Evolutionary conservation across 2,797 vertebrate genomes (phyloP).

Genomic region (Hyperoplus lanceolatus): DNA sequence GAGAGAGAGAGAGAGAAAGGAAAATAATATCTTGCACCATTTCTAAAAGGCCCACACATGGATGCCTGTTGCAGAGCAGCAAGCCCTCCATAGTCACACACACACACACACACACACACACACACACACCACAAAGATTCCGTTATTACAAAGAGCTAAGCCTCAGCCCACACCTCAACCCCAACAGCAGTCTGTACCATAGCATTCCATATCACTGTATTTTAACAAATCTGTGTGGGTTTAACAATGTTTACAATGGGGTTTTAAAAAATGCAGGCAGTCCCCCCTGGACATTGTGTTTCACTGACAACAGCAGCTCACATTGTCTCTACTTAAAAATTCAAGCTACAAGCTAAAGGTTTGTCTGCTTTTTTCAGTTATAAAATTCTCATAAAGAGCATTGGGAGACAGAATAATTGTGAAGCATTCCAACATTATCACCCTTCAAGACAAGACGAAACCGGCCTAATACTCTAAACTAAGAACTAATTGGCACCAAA

Average conservation of each 20-base stretch:
- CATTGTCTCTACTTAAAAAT: conserved; percentile 55
- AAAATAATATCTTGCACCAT: conserved; percentile 31
- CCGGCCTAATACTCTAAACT: conserved; percentile 51
- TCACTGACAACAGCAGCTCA: conserved; percentile 62
- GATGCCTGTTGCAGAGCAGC: conserved; percentile 69
- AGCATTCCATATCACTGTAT: conserved; percentile 48
- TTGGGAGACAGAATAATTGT: conserved; percentile 54
- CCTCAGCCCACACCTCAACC: conserved; percentile 62
- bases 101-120: neutral
- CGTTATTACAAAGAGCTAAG: conserved; percentile 65
- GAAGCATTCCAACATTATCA: conserved; percentile 41
- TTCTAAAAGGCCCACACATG: conserved; percentile 28
- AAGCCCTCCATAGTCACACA: conserved; percentile 45
- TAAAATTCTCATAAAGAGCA: conserved; percentile 62
- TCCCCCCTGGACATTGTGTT: conserved; percentile 71
- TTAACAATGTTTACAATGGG: conserved; percentile 72
- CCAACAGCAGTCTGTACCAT: conserved; percentile 64
- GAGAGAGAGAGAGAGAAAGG: conserved; percentile 21
- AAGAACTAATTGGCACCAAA: conserved; percentile 55
- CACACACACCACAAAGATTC: conserved; percentile 51
- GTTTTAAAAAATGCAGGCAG: conserved; percentile 66
- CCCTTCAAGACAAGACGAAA: conserved; percentile 47
- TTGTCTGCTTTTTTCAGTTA: conserved; percentile 57
- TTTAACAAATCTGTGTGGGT: conserved; percentile 78
- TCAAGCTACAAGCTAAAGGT: conserved; percentile 46